Evolutionary conservation across 2,888 invertebrate genomes (phyloP).

Genomic region (Thymelicus sylvestris): DNA sequence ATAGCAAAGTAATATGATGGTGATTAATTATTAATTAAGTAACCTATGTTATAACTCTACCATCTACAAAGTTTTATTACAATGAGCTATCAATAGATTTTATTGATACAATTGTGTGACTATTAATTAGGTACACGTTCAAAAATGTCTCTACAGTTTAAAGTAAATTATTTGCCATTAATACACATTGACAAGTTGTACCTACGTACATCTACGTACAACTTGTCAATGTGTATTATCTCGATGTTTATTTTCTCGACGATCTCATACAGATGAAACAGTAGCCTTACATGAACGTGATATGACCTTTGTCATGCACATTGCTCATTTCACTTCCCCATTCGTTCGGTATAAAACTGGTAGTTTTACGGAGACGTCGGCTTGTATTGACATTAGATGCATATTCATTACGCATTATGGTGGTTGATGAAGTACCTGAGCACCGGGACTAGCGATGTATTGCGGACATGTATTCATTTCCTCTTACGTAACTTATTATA

Average conservation of each 20-base stretch:
- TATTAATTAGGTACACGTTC: too few species aligned
- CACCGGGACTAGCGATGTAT: background rate
- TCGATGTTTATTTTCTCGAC: background rate
- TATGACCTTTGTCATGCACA: constrained; percentile 36
- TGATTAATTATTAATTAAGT: too few species aligned
- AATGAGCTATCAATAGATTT: too few species aligned
- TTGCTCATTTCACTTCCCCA: constrained; percentile 36
- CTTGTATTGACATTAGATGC: constrained; percentile 31
- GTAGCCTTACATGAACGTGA: constrained; percentile 9
- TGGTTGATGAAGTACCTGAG: constrained; percentile 19
- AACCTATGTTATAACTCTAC: too few species aligned
- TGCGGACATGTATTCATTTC: background rate
- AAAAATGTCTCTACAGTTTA: too few species aligned
- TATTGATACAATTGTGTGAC: too few species aligned
- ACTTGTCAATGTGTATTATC: too few species aligned
- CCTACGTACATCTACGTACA: too few species aligned
- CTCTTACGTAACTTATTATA: constrained; percentile 10
- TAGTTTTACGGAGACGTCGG: constrained; percentile 33
- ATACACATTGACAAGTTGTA: too few species aligned
- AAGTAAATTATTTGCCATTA: too few species aligned
- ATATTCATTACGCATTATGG: constrained; percentile 34
- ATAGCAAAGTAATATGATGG: too few species aligned
- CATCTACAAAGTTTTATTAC: too few species aligned
- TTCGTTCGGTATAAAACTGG: constrained; percentile 29
- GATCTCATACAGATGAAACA: background rate